A percentile compares a stretch with the other conserved stretches of the same genome.
phyloP scores from a whole-genome alignment of 2,797 vertebrate species.

The Malurus splendens region DNA sequence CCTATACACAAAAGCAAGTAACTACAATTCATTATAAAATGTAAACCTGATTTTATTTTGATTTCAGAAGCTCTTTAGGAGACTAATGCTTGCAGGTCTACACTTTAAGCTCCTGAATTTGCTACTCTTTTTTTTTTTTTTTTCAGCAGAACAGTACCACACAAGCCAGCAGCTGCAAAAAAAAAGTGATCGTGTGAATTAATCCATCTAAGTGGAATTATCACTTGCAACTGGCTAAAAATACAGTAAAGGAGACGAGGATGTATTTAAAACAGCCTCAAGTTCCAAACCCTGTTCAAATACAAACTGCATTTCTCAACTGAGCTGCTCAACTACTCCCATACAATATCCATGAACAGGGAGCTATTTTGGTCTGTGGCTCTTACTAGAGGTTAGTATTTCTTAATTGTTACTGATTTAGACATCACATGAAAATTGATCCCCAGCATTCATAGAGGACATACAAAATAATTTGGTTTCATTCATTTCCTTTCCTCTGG shows the following conservation, averaged over 20 bases:
- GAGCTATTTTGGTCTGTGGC: neutral
- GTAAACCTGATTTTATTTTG: neutral
- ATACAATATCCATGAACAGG: neutral
- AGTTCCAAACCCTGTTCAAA: neutral
- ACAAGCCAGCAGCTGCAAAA: neutral
- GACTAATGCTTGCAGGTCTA: neutral
- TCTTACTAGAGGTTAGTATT: neutral
- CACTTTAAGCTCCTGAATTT: conserved; percentile 32
- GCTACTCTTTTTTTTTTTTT: neutral
- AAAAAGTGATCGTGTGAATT: neutral
- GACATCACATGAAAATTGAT: neutral
- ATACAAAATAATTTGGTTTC: neutral
- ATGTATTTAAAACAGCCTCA: neutral
- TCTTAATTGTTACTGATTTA: neutral
- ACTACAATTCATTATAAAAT: neutral
- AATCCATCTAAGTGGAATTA: neutral
- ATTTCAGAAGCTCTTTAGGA: conserved; percentile 15
- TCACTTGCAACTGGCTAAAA: neutral
- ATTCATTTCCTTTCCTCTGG: neutral
- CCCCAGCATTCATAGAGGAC: neutral
- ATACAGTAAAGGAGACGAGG: neutral
- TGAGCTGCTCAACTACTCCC: neutral
- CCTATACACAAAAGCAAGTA: neutral
- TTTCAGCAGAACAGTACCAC: conserved; percentile 26
- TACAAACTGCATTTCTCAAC: neutral